Percentiles rank a stretch among this genome's conserved stretches.
These are phyloP conservation scores for Hydrochoerus hydrochaeris DNA, from an alignment of 2,113 vertebrate species.

Conservation along the genomic window DNA sequence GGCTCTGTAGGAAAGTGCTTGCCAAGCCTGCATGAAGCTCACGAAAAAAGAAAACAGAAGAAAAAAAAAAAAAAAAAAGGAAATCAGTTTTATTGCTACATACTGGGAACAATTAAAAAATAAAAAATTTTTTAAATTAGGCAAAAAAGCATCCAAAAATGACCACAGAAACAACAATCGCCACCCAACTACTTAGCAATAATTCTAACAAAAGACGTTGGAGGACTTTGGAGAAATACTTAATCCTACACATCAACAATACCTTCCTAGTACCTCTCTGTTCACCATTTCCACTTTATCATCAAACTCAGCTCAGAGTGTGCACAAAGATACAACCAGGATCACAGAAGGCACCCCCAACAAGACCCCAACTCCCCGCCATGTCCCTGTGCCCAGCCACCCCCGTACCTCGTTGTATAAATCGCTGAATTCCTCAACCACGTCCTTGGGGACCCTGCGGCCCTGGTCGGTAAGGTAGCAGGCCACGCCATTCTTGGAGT, in stretches of 20 bases:
- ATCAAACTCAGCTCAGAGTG: not conserved
- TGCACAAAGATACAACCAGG: not conserved
- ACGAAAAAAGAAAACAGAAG: not conserved
- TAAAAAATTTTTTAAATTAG: not conserved
- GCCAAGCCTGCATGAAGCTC: not conserved
- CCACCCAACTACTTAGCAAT: constrained; percentile 5
- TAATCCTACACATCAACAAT: not conserved
- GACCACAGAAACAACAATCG: not conserved
- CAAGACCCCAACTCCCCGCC: not conserved
- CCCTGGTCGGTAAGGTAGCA: constrained; percentile 97
- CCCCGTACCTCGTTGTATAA: constrained; percentile 97
- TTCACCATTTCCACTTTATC: not conserved
- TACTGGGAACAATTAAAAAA: not conserved
- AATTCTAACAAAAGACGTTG: constrained; percentile 20
- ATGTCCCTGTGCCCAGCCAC: not conserved
- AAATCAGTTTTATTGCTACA: not conserved
- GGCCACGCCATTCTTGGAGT: constrained; percentile 97
- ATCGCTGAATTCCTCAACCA: constrained; percentile 99
- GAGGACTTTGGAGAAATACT: constrained; percentile 10
- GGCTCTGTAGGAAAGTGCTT: not conserved
- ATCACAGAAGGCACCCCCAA: not conserved
- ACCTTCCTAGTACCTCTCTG: not conserved
- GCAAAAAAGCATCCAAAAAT: not conserved
- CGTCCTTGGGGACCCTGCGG: constrained; percentile 96
- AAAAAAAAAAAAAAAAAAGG: not conserved